Conservation (phyloP, 2,888 invertebrate genomes). For the Acleris laterana region DNA sequence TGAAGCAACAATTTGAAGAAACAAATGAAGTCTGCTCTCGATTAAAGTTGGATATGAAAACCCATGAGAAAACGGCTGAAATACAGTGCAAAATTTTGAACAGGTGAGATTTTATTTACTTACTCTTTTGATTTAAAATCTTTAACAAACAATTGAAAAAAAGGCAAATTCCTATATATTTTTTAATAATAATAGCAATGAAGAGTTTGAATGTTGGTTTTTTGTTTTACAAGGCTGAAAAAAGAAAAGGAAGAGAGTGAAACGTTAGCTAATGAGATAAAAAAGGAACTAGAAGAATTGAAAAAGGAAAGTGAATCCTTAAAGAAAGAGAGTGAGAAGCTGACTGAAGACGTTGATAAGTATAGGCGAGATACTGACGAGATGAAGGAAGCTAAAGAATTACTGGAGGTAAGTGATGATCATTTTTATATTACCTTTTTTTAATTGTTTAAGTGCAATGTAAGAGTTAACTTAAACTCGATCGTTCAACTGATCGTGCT, state of each 20-base stretch:
- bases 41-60: constrained; percentile 71
- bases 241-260: constrained; percentile 68
- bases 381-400: constrained; percentile 55
- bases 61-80: constrained; percentile 72
- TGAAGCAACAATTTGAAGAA: constrained; percentile 66
- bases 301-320: constrained; percentile 56
- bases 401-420: constrained; percentile 53
- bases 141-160: no score
- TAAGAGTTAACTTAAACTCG: no score
- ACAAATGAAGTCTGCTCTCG: constrained; percentile 59
- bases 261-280: constrained; percentile 55
- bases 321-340: constrained; percentile 54
- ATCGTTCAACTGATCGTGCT: no score
- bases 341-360: constrained; percentile 43
- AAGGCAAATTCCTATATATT: no score
- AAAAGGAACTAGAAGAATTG: constrained; percentile 62
- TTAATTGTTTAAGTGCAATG: no score
- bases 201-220: background rate
- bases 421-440: background rate
- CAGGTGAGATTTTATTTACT: constrained; percentile 60
- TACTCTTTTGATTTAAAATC: background rate
- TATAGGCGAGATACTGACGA: constrained; percentile 58
- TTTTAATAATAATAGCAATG: background rate
- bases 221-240: constrained; percentile 54
- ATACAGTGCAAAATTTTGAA: constrained; percentile 72